phyloP scores from a whole-genome alignment of 2,797 vertebrate species.

The Strix occidentalis region DNA sequence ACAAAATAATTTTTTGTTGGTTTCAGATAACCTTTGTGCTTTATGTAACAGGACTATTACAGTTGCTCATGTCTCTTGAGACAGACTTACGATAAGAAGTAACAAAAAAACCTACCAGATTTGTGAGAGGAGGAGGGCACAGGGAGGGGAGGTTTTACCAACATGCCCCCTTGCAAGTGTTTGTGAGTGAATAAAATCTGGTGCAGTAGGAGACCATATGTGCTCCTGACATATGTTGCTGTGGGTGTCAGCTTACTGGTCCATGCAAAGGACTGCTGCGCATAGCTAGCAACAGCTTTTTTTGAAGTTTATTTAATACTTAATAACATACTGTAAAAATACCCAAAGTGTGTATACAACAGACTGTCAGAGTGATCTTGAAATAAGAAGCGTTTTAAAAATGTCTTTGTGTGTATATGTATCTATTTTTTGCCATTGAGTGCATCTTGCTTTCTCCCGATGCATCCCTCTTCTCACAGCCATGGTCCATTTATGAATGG shows the following conservation, averaged over 20 bases:
- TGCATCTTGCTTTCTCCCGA: not conserved
- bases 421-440: not conserved
- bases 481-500: not conserved
- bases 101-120: not conserved
- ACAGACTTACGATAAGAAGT: not conserved
- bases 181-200: slow-evolving; percentile 17
- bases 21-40: not conserved
- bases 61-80: not conserved
- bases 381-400: not conserved
- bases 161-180: not conserved
- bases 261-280: not conserved
- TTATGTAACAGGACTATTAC: not conserved
- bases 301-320: not conserved
- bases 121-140: not conserved
- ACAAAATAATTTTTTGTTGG: not conserved
- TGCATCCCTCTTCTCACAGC: not conserved
- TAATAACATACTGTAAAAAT: not conserved
- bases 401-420: not conserved
- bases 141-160: not conserved
- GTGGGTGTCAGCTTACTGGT: not conserved
- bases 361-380: not conserved
- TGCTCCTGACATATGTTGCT: not conserved
- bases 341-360: not conserved
- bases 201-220: not conserved
- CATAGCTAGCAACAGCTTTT: not conserved